Percentiles rank a stretch among this genome's conserved stretches.
Conservation (phyloP, 2,888 invertebrate species). For the Acronicta psi region DNA sequence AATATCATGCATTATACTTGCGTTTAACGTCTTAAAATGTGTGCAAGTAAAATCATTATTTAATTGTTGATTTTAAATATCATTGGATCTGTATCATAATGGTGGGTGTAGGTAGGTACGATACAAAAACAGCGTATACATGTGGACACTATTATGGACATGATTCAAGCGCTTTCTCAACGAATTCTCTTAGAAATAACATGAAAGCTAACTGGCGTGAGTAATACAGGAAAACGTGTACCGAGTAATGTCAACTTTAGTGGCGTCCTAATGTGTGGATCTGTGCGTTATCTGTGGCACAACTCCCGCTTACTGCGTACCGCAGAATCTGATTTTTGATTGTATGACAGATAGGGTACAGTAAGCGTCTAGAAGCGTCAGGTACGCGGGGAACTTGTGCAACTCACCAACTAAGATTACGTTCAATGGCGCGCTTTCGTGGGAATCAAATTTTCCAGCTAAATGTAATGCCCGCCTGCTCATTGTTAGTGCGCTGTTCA, state of each 20-base stretch:
- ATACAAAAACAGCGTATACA: constrained; percentile 21
- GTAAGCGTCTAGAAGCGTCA: constrained; percentile 36
- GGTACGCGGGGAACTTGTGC: constrained; percentile 39
- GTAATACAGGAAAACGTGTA: constrained; percentile 68
- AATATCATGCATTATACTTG: no score
- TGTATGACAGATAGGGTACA: constrained; percentile 52
- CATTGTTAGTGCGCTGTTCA: constrained; percentile 23
- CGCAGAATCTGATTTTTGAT: constrained; percentile 59
- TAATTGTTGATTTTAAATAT: no score
- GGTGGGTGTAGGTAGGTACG: no score
- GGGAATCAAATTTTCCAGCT: constrained; percentile 49
- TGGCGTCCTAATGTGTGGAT: constrained; percentile 69
- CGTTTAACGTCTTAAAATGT: no score
- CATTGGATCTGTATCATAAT: no score
- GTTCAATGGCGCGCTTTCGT: constrained; percentile 38
- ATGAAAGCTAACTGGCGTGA: constrained; percentile 53
- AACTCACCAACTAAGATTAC: constrained; percentile 31
- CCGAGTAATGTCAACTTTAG: constrained; percentile 67
- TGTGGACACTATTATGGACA: constrained; percentile 20
- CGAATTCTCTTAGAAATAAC: constrained; percentile 57
- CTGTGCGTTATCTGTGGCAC: constrained; percentile 67
- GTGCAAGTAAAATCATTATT: no score
- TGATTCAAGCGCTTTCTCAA: constrained; percentile 66
- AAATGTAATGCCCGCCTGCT: constrained; percentile 22
- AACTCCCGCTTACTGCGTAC: constrained; percentile 59